Evolutionary conservation across 2,888 invertebrate genomes (phyloP).

Genomic region (Tineola bisselliella): DNA sequence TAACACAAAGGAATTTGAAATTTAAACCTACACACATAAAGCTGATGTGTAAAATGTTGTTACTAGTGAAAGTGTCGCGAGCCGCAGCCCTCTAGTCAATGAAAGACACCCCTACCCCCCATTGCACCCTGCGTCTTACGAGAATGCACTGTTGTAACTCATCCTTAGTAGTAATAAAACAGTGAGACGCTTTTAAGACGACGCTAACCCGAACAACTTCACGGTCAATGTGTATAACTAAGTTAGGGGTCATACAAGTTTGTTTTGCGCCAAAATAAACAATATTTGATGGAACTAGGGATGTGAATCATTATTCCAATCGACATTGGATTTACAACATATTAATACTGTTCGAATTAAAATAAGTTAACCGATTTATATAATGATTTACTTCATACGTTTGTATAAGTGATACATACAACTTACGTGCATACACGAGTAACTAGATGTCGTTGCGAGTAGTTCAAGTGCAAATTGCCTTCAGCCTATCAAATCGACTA

Average conservation of each 20-base stretch:
- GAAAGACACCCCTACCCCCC: constrained; percentile 63
- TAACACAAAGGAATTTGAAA: neutral
- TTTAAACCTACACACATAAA: neutral
- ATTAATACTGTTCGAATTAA: no score
- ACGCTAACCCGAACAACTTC: neutral
- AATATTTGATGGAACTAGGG: no score
- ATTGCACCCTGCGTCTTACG: constrained; percentile 21
- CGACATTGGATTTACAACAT: no score
- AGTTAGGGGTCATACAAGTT: neutral
- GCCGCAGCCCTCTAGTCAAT: constrained; percentile 60
- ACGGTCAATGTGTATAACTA: neutral
- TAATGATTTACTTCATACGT: no score
- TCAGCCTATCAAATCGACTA: neutral
- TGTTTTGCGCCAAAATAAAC: neutral
- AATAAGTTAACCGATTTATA: no score
- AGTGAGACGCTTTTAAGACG: neutral
- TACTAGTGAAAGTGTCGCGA: constrained; percentile 64
- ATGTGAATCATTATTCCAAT: no score
- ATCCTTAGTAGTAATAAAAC: neutral
- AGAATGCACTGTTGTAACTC: neutral
- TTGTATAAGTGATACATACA: no score
- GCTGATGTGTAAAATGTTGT: neutral
- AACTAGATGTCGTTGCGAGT: neutral
- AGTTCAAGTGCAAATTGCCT: neutral
- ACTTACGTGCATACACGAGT: neutral